Base-by-base conservation (phyloP, 2,888 invertebrate genomes). In the Sycophila texana region DNA sequence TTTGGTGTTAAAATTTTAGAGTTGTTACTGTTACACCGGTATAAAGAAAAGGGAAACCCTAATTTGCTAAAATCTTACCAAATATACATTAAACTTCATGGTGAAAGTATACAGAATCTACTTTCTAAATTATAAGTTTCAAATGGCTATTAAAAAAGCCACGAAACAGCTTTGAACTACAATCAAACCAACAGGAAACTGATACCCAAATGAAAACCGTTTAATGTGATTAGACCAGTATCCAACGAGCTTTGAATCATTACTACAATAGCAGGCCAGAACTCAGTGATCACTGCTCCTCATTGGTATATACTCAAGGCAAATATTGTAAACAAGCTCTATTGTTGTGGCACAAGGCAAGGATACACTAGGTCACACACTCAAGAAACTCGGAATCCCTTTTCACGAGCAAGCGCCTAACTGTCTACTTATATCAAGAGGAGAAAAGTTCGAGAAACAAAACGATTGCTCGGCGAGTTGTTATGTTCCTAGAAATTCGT, bases 401-500 rank as follows among this genome's bases (percentile, higher is more conserved):
- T 61, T 26, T 47, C 4, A 47, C 47, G 20, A 72, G 51, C 66
- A 57, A 71, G 20, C 16, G 10, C 5, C 4, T 7, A 39, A 39
- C 39, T 10, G 39, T 10, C 5, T 16, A n/a, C n/a, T n/a, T n/a
- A n/a, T n/a, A 14, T 39, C 26, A 39, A 30, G 30, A 65, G 55
- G 30, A 51, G 60, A 67, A 72, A 79, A 39, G 75, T 75, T 75
- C 79, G 75, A 71, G 79, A 79, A 79, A 30, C 49, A 39, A 79
- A 79, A 66, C 47, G 18, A 53, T 39, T 73, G 53, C 58, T 67
- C 22, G 61, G 73, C 57, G 18, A 61, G 55, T 68, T 71, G 74
- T 53, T 58, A 60, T 60, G 47, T 78, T 78, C 57, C 63, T 12
- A 78, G 73, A 75, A 71, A 55, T 66, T 72, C 16, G 3, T 66